phyloP scores from a whole-genome alignment of 2,113 vertebrate species.

The Eulacestoma nigropectus region DNA sequence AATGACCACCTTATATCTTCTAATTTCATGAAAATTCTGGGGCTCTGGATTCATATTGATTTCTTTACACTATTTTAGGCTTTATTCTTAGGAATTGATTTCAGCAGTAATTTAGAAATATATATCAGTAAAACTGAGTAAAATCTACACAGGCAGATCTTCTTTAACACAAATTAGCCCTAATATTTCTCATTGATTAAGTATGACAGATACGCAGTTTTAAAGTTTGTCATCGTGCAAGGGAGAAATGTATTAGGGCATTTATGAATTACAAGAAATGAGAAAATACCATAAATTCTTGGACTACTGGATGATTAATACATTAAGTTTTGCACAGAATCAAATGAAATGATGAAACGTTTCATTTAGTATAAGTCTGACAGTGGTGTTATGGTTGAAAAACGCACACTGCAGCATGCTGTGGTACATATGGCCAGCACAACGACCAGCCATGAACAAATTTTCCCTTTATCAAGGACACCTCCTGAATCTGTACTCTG shows the following conservation, averaged over 20 bases:
- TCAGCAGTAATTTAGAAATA: constrained; percentile 1
- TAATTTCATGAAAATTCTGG: constrained; percentile 34
- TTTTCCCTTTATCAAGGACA: neutral
- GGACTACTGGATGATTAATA: neutral
- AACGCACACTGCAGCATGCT: neutral
- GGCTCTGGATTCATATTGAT: constrained; percentile 42
- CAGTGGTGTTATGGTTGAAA: neutral
- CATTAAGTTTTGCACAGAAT: neutral
- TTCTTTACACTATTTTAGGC: constrained; percentile 41
- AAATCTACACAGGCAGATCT: constrained; percentile 39
- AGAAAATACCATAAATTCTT: constrained; percentile 14
- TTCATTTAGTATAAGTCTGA: neutral
- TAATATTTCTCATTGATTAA: constrained; percentile 56
- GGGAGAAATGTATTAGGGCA: neutral
- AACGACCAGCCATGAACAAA: neutral
- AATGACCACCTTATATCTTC: neutral
- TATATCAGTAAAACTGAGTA: neutral
- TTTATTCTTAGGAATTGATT: constrained; percentile 53
- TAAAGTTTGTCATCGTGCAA: neutral
- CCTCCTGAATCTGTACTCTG: neutral
- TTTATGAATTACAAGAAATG: constrained; percentile 44
- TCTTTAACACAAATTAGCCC: constrained; percentile 52
- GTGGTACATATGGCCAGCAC: neutral
- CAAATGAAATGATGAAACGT: neutral
- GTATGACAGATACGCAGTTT: neutral